phyloP scores from a whole-genome alignment of 2,797 vertebrate species.

The Phataginus tricuspis region DNA sequence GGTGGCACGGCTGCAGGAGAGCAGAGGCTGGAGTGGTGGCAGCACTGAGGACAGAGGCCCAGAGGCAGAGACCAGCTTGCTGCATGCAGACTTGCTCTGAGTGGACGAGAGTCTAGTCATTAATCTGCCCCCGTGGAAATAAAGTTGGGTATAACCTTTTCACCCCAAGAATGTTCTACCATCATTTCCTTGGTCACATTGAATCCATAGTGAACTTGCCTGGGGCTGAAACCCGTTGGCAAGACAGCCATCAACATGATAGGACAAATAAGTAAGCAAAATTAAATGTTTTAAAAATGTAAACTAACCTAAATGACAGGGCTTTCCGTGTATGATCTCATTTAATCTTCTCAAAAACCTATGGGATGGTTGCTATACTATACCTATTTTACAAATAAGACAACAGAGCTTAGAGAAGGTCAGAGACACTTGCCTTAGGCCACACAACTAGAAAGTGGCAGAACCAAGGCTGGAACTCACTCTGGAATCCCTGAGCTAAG shows the following conservation, averaged over 20 bases:
- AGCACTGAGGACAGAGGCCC: no score
- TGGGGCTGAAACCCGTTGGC: no score
- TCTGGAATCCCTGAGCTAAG: not conserved
- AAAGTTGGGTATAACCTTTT: no score
- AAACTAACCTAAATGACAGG: not conserved
- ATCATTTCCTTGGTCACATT: no score
- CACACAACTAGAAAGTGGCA: not conserved
- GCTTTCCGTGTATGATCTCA: not conserved
- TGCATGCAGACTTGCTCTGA: no score
- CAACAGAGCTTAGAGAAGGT: not conserved
- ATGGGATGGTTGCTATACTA: not conserved
- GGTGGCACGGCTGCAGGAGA: no score
- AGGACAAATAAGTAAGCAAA: not conserved
- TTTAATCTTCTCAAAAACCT: not conserved
- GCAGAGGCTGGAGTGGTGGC: no score
- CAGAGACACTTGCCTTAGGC: not conserved
- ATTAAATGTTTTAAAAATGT: not conserved
- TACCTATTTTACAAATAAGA: constrained; percentile 45
- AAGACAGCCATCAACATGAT: not conserved
- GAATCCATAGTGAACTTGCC: no score
- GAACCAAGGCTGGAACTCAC: not conserved
- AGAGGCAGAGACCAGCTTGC: no score
- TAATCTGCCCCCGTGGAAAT: no score
- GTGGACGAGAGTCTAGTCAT: no score
- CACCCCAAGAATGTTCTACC: no score